Conservation (phyloP, 2,888 invertebrate genomes). For the Parapristionchus giblindavisi region DNA sequence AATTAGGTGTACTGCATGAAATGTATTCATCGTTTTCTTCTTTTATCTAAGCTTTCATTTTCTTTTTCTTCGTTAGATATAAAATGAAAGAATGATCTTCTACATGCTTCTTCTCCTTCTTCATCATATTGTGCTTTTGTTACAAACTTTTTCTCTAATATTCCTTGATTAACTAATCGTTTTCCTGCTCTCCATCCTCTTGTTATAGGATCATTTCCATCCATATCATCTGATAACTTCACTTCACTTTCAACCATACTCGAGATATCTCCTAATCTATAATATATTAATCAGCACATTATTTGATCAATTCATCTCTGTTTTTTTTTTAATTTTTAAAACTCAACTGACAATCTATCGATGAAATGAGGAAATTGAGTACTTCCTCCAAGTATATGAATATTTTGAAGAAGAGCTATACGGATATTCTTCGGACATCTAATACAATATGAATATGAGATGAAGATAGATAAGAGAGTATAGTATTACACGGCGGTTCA, state of each 20-base stretch:
- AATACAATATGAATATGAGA: neutral
- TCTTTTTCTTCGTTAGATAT: neutral
- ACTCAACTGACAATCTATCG: conserved; percentile 75
- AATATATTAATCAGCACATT: conserved; percentile 1
- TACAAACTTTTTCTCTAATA: conserved; percentile 14
- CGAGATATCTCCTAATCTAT: conserved; percentile 44
- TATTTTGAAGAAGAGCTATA: conserved; percentile 80
- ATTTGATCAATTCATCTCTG: neutral
- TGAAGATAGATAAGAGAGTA: too few relatives aligned
- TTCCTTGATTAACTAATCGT: conserved; percentile 27
- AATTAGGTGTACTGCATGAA: too few relatives aligned
- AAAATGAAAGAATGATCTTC: conserved; percentile 42
- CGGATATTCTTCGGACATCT: conserved; percentile 74
- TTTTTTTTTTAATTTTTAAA: neutral
- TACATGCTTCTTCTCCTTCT: conserved; percentile 48
- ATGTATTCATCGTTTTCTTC: too few relatives aligned
- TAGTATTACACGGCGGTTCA: too few relatives aligned
- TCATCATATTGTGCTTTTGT: conserved; percentile 55
- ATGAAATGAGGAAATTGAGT: conserved; percentile 86
- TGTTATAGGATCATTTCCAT: conserved; percentile 48
- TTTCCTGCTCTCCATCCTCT: conserved; percentile 52
- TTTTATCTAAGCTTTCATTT: too few relatives aligned
- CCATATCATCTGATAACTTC: conserved; percentile 31
- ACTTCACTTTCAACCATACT: conserved; percentile 45
- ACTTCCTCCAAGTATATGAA: conserved; percentile 84